These are phyloP conservation scores for Pterocles gutturalis DNA, from an alignment of 2,113 vertebrate genomes.

Conservation along the genomic window DNA sequence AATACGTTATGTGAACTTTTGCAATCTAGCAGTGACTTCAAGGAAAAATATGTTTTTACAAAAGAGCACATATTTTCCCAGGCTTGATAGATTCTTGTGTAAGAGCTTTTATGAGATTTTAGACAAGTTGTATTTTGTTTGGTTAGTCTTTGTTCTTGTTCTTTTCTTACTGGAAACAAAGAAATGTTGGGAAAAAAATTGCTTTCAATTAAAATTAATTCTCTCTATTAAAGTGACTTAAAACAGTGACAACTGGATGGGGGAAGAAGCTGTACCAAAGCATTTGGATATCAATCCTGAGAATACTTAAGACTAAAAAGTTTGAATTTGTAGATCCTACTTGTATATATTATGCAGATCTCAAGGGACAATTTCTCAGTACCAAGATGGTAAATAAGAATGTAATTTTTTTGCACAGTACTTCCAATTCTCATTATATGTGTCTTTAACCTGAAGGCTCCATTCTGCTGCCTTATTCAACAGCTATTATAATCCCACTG, in stretches of 20 bases:
- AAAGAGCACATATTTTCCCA: slow-evolving; percentile 76
- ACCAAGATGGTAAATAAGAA: not conserved
- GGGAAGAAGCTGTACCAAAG: not conserved
- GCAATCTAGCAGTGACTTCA: slow-evolving; percentile 66
- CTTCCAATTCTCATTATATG: not conserved
- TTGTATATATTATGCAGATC: not conserved
- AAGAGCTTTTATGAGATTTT: slow-evolving; percentile 72
- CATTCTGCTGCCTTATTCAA: not conserved
- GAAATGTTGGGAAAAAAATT: not conserved
- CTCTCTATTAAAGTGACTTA: not conserved
- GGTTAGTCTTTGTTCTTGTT: slow-evolving; percentile 71
- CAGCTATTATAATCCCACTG: not conserved
- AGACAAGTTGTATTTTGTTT: slow-evolving; percentile 71
- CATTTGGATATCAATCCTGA: not conserved
- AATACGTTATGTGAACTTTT: slow-evolving; percentile 64
- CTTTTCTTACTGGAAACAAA: slow-evolving; percentile 61
- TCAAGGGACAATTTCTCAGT: not conserved
- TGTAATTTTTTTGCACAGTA: not conserved
- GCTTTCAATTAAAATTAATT: slow-evolving; percentile 47
- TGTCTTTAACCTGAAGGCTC: not conserved
- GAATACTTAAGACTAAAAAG: not conserved
- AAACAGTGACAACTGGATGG: not conserved
- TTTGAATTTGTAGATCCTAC: not conserved
- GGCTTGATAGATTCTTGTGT: slow-evolving; percentile 69
- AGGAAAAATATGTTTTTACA: slow-evolving; percentile 74